Percentiles rank a stretch among this genome's conserved stretches.
These are phyloP conservation scores for Antheraea mylitta DNA, from an alignment of 1,140 invertebrate genomes.

Conservation along the genomic window DNA sequence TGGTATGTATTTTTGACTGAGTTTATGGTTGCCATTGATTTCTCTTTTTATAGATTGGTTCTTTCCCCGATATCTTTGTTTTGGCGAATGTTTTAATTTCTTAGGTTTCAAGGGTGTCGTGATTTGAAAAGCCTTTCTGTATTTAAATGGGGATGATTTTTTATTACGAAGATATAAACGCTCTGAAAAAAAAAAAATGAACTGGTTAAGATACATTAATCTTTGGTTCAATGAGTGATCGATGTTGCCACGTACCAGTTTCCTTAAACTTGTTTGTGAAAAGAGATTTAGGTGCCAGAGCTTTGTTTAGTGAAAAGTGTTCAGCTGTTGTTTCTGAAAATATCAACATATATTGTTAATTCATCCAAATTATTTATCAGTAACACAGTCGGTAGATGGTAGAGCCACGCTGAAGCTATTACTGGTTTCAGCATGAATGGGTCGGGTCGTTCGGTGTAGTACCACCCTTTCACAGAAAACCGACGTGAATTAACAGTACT, in stretches of 20 bases:
- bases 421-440: no score
- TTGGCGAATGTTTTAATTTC: conserved; percentile 43
- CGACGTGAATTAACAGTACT: no score
- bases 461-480: no score
- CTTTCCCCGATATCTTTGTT: conserved; percentile 34
- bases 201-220: not conserved
- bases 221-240: not conserved
- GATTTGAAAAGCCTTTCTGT: conserved; percentile 51
- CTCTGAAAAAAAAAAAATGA: conserved; percentile 29
- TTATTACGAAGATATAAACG: conserved; percentile 23
- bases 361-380: not conserved
- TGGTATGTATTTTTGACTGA: conserved; percentile 58
- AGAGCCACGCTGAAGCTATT: no score
- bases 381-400: no score
- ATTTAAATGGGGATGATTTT: conserved; percentile 41
- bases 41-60: conserved; percentile 48
- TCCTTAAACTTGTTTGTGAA: conserved; percentile 13
- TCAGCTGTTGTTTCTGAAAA: conserved; percentile 13
- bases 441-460: no score
- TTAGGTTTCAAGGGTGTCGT: conserved; percentile 47
- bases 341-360: conserved; percentile 1
- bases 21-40: conserved; percentile 42
- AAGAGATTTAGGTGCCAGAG: not conserved
- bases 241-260: conserved; percentile 1
- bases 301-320: conserved; percentile 19